A percentile compares a stretch with the other conserved stretches of the same genome.
Conservation (phyloP, 2,797 vertebrate species). For the Pelodytes ibericus region DNA sequence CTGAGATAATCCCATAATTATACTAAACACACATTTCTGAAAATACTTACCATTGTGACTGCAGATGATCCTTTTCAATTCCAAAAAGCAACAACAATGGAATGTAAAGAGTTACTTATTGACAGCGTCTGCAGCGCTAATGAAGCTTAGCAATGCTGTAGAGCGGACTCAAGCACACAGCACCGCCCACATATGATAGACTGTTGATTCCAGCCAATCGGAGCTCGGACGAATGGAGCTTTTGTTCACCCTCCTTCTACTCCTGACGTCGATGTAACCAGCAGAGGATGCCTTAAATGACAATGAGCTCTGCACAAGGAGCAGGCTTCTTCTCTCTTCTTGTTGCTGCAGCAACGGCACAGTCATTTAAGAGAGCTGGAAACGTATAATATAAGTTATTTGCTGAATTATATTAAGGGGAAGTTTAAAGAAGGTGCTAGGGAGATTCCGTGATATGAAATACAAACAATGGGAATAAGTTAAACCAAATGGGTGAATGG, state of each 20-base stretch:
- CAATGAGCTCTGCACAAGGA: slow-evolving; percentile 17
- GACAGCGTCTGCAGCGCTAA: slow-evolving; percentile 45
- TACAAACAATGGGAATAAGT: too few relatives aligned
- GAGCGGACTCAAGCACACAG: not conserved
- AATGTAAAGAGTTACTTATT: slow-evolving; percentile 33
- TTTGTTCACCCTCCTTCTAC: not conserved
- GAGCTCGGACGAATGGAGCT: not conserved
- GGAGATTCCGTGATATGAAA: too few relatives aligned
- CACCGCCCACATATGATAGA: slow-evolving; percentile 55
- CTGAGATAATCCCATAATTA: not conserved
- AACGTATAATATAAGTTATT: not conserved
- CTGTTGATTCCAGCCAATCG: slow-evolving; percentile 64
- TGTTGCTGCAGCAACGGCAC: slow-evolving; percentile 46
- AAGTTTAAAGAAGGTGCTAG: slow-evolving; percentile 4
- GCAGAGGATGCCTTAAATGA: slow-evolving; percentile 53
- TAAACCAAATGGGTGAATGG: too few relatives aligned
- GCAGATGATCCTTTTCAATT: not conserved
- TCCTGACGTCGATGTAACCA: slow-evolving; percentile 14
- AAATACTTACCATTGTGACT: slow-evolving; percentile 41
- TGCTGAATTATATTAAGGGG: not conserved
- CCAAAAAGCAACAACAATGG: slow-evolving; percentile 6
- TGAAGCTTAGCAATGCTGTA: slow-evolving; percentile 29
- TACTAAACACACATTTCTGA: not conserved
- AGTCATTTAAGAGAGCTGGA: slow-evolving; percentile 21
- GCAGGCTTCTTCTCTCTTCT: not conserved